Conservation (phyloP, 2,113 vertebrate species). For the Mobula birostris region DNA sequence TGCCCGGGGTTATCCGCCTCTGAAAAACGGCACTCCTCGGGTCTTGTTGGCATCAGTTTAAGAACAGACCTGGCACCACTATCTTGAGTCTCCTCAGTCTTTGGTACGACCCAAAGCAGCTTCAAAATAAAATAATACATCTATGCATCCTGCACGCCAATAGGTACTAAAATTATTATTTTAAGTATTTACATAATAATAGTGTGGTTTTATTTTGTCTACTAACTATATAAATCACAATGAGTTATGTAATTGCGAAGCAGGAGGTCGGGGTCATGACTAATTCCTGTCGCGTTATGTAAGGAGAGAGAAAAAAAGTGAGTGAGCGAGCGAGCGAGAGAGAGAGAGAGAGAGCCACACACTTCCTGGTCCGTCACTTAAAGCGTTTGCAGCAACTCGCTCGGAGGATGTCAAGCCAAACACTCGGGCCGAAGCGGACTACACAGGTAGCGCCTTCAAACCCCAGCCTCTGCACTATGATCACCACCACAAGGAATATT, state of each 20-base stretch:
- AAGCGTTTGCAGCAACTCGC: neutral
- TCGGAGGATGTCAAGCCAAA: neutral
- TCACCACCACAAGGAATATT: neutral
- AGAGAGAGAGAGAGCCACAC: neutral
- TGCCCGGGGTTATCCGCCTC: no score
- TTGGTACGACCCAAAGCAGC: no score
- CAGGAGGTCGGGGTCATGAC: neutral
- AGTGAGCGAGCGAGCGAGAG: neutral
- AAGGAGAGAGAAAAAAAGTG: no score
- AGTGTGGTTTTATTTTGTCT: neutral
- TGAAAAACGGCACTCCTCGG: no score
- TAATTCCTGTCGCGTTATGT: neutral
- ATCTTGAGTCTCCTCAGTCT: no score
- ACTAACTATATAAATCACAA: neutral
- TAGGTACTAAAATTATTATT: neutral
- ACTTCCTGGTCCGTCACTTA: neutral
- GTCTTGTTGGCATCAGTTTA: no score
- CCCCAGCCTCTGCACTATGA: neutral
- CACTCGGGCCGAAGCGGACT: neutral
- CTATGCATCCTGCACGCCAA: neutral
- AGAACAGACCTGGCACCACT: no score
- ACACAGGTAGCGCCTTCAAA: neutral
- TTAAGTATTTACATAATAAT: neutral
- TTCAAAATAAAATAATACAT: no score
- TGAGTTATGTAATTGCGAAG: neutral